These are phyloP conservation scores for Hydractinia echinata DNA, from an alignment of 30 jellyfish, hydroid and myxozoan genomes.

Conservation along the genomic window DNA sequence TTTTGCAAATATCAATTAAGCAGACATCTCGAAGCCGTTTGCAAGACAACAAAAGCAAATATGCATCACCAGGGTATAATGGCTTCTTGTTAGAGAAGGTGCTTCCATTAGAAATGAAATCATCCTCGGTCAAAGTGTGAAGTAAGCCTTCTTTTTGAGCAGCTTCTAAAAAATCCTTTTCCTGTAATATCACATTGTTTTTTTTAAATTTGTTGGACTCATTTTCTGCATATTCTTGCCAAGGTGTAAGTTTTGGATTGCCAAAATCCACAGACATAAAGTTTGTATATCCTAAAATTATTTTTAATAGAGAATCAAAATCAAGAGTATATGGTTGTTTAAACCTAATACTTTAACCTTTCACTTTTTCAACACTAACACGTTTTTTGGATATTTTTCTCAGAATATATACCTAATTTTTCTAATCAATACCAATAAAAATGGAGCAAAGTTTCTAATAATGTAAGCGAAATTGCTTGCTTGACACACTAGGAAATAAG, in stretches of 20 bases:
- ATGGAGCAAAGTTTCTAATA: too few relatives aligned
- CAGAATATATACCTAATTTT: too few relatives aligned
- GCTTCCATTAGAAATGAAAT: background rate
- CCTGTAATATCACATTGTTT: background rate
- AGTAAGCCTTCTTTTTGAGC: background rate
- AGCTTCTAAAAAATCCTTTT: background rate
- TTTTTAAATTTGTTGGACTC: background rate
- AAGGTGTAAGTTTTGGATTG: background rate
- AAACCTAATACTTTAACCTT: too few relatives aligned
- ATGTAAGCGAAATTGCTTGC: too few relatives aligned
- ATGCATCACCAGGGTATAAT: conserved; percentile 12
- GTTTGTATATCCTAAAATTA: background rate
- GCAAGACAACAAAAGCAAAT: background rate
- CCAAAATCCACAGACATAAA: conserved; percentile 1
- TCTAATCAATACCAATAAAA: too few relatives aligned
- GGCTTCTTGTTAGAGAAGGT: background rate
- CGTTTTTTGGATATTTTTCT: too few relatives aligned
- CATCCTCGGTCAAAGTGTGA: conserved; percentile 11
- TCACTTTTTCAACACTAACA: too few relatives aligned
- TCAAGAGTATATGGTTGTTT: too few relatives aligned
- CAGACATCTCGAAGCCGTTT: conserved; percentile 35
- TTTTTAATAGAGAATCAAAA: background rate
- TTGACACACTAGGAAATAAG: too few relatives aligned
- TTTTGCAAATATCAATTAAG: conserved; percentile 33
- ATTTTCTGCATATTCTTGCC: background rate